Evolutionary conservation across 1,140 invertebrate genomes (phyloP), one percentile per base, ranked within the genome.

Genomic region (Venustaconcha ellipsiformis): DNA sequence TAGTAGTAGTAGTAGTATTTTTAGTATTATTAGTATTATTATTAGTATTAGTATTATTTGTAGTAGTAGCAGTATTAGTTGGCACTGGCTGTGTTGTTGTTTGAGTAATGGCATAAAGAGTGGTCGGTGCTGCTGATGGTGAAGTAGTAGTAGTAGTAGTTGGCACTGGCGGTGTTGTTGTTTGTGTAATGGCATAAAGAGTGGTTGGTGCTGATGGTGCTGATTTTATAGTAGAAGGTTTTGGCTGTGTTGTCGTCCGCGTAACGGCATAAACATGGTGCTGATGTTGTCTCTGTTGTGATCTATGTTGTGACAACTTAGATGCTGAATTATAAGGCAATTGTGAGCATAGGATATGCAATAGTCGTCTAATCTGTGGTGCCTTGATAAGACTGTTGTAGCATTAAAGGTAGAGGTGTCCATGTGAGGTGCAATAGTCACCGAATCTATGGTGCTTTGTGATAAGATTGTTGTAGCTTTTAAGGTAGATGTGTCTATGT

Each of bases 71-170:
- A n/a, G n/a, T n/a, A n/a, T n/a, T n/a, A n/a, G n/a, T n/a, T n/a
- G n/a, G n/a, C n/a, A n/a, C n/a, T n/a, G 64, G 37, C 6, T 37
- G 37, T 37, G 72, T 74, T 14, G 72, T 67, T 15, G 72, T 55
- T 1, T 57, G 72, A 2, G 20, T 26, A 48, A 48, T 63, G 6
- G 26, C 37, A 30, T n/a, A 55, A 30, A 64, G 23, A 30, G 63
- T 67, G 14, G 71, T 66, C 23, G 26, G 18, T 18, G 71, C 2
- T 14, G 18, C 18, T 13, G 65, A 65, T 58, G n/a, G n/a, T 26
- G 71, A 26, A 55, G 8, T 57, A 14, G 63, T 26, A 26, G 26
- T 26, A 26, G 26, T 26, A 26, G 26, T 26, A 26, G 26, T 14
- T 0, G 72, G 57, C 15, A 57, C 18, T 62, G 12, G 30, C 5